Conservation (phyloP, 2,888 invertebrate species). For the Hyposoter dolosus region DNA sequence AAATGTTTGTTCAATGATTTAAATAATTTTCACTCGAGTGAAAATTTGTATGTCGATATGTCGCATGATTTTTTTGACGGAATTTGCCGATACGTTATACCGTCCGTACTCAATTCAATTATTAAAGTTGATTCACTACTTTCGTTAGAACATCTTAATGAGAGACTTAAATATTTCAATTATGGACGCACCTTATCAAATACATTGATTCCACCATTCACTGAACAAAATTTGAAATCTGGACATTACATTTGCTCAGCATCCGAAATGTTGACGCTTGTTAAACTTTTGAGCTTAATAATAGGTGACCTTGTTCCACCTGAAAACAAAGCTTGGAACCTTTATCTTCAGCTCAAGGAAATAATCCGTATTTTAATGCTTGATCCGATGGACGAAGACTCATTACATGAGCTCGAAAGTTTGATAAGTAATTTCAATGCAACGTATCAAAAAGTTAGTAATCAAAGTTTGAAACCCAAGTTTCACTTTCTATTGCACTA, state of each 20-base stretch:
- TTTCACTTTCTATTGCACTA: constrained; percentile 40
- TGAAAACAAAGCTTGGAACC: constrained; percentile 11
- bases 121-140: constrained; percentile 37
- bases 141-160: constrained; percentile 46
- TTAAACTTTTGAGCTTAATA: constrained; percentile 24
- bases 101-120: constrained; percentile 38
- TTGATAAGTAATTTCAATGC: constrained; percentile 1
- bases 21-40: constrained; percentile 47
- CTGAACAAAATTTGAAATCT: constrained; percentile 12
- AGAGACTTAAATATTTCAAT: constrained; percentile 50
- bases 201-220: constrained; percentile 21
- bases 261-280: constrained; percentile 35
- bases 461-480: constrained; percentile 41
- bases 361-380: constrained; percentile 25
- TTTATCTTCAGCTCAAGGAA: constrained; percentile 35
- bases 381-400: constrained; percentile 5
- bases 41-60: constrained; percentile 59
- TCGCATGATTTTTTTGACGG: constrained; percentile 66
- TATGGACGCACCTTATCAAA: constrained; percentile 34
- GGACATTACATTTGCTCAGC: constrained; percentile 34
- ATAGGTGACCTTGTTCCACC: constrained; percentile 43
- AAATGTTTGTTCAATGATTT: constrained; percentile 44
- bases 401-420: constrained; percentile 23
- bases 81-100: constrained; percentile 48
- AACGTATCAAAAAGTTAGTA: constrained; percentile 18